Evolutionary conservation across 2,888 invertebrate species (phyloP).

Genomic region (Tanaodytes sp.): DNA sequence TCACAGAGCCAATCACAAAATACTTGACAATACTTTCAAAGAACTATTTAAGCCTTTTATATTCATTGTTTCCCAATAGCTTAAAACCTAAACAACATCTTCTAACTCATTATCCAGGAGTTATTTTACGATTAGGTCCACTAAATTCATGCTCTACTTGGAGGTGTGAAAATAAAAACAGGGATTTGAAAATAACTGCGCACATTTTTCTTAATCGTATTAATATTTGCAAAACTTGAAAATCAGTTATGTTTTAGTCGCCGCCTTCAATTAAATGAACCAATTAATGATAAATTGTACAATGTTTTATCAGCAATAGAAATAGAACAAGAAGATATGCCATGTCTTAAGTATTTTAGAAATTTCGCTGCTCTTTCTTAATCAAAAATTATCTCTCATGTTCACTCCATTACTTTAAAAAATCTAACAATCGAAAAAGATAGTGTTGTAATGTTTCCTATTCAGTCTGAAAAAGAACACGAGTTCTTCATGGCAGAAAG

Average conservation of each 20-base stretch:
- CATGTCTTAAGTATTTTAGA: slow-evolving; percentile 7
- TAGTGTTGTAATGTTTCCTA: background rate
- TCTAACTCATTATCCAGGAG: slow-evolving; percentile 39
- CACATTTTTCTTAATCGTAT: background rate
- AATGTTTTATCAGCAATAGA: slow-evolving; percentile 4
- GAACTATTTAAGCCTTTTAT: too few relatives aligned
- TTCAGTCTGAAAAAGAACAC: slow-evolving; percentile 1
- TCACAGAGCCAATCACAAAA: too few relatives aligned
- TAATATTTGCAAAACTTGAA: slow-evolving; percentile 4
- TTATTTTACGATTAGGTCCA: slow-evolving; percentile 43
- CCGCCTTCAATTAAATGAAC: slow-evolving; percentile 12
- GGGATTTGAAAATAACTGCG: slow-evolving; percentile 3
- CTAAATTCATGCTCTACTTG: slow-evolving; percentile 13
- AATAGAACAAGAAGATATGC: slow-evolving; percentile 2
- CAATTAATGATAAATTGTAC: slow-evolving; percentile 1
- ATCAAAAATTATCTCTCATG: background rate
- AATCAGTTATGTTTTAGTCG: slow-evolving; percentile 12
- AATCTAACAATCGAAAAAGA: background rate
- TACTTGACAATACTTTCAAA: too few relatives aligned
- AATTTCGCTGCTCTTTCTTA: too few relatives aligned
- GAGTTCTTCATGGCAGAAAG: background rate
- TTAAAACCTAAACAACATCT: slow-evolving; percentile 55
- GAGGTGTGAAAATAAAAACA: slow-evolving; percentile 14
- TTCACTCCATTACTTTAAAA: background rate
- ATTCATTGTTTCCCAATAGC: too few relatives aligned